These are phyloP conservation scores for Equus przewalskii DNA, from an alignment of 2,113 vertebrate genomes.

Conservation along the genomic window DNA sequence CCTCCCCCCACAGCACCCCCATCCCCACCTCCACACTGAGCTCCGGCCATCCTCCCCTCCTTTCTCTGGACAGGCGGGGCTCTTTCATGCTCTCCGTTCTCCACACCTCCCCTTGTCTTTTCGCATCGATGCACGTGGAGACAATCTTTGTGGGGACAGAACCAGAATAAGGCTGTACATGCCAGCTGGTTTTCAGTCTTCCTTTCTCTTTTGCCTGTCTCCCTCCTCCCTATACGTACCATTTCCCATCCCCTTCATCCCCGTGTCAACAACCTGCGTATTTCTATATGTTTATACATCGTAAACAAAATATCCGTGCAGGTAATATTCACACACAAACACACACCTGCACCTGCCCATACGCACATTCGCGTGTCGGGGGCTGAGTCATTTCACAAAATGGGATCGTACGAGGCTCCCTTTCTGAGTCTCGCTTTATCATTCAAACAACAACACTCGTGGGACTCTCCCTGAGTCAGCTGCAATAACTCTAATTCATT, in stretches of 20 bases:
- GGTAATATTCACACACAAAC: neutral
- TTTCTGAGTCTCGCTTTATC: neutral
- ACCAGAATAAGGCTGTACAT: fast-evolving
- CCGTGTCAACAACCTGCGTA: neutral
- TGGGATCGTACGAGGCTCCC: neutral
- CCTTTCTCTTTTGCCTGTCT: neutral
- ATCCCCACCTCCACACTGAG: fast-evolving
- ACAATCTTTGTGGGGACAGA: neutral
- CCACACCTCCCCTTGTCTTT: neutral
- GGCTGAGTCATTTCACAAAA: neutral
- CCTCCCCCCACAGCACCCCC: too few species aligned
- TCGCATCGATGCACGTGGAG: fast-evolving
- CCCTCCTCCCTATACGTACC: neutral
- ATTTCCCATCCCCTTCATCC: neutral
- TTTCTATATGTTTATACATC: neutral
- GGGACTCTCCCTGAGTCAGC: neutral
- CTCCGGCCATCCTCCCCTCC: neutral
- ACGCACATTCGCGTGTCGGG: fast-evolving
- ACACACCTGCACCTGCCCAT: fast-evolving
- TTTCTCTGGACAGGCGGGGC: neutral
- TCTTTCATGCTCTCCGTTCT: neutral
- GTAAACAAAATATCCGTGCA: neutral
- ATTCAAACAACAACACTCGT: neutral
- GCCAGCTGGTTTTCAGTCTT: neutral
- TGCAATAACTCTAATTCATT: neutral